phyloP scores from a whole-genome alignment of 2,797 vertebrate species.

The Knipowitschia caucasica region DNA sequence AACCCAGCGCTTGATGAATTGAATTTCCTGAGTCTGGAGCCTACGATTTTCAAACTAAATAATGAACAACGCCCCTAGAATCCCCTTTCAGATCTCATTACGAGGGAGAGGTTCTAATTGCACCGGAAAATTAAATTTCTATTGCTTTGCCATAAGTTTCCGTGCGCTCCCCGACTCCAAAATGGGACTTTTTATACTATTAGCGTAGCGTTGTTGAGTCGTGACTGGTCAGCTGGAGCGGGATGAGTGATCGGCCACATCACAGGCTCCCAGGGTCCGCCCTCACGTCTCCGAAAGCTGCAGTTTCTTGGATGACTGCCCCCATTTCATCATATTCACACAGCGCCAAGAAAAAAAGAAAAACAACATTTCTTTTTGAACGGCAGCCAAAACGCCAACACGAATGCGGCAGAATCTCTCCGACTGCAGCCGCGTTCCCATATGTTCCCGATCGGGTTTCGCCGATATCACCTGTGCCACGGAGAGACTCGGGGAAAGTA shows the following conservation, averaged over 20 bases:
- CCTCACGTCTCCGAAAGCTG: constrained; percentile 44
- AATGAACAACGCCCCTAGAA: constrained; percentile 74
- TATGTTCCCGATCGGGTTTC: background rate
- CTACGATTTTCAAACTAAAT: constrained; percentile 68
- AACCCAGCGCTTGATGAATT: constrained; percentile 67
- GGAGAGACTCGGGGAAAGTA: background rate
- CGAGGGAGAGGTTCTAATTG: constrained; percentile 72
- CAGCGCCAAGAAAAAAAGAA: constrained; percentile 53
- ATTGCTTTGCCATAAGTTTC: constrained; percentile 38
- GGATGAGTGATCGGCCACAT: constrained; percentile 32
- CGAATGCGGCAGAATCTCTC: constrained; percentile 37
- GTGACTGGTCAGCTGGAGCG: constrained; percentile 13
- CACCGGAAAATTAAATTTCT: constrained; percentile 64
- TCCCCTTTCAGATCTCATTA: constrained; percentile 73
- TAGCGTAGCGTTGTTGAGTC: constrained; percentile 20
- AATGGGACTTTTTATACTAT: background rate
- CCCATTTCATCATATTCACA: constrained; percentile 59
- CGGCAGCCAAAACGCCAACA: constrained; percentile 57
- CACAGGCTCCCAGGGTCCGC: constrained; percentile 29
- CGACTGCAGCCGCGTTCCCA: constrained; percentile 47
- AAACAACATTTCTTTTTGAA: constrained; percentile 64
- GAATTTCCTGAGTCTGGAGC: constrained; percentile 73
- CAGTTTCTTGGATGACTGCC: constrained; percentile 50
- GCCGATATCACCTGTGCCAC: background rate
- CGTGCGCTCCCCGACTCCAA: background rate